Percentiles rank a stretch among this genome's conserved stretches.
Evolutionary conservation across 2,113 vertebrate genomes (phyloP).

Genomic region (Centropus unirufus): DNA sequence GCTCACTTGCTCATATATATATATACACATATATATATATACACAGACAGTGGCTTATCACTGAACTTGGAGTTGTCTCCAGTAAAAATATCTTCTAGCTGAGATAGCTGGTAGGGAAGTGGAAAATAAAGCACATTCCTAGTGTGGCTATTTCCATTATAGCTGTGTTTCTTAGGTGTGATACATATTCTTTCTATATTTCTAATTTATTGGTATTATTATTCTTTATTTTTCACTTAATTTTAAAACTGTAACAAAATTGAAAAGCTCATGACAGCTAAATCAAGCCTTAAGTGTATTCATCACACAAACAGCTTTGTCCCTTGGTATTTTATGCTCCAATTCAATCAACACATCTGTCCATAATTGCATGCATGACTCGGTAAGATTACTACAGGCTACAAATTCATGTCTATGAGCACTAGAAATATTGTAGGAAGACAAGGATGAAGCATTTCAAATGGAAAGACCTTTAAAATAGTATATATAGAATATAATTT

Average conservation of each 20-base stretch:
- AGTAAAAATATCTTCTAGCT: background rate
- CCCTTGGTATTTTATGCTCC: conserved; percentile 37
- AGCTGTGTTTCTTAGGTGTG: background rate
- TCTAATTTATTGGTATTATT: background rate
- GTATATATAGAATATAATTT: background rate
- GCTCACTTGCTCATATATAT: background rate
- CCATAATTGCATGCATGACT: conserved; percentile 43
- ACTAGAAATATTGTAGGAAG: background rate
- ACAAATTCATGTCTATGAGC: background rate
- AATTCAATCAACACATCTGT: conserved; percentile 50
- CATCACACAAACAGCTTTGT: conserved; percentile 31
- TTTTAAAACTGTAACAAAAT: conserved; percentile 22
- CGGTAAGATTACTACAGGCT: conserved; percentile 6
- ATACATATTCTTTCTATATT: background rate
- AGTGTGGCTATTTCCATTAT: background rate
- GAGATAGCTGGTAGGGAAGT: background rate
- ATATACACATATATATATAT: background rate
- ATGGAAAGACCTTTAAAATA: background rate
- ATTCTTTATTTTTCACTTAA: conserved; percentile 8
- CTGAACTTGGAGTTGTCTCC: background rate
- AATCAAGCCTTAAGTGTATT: conserved; percentile 20
- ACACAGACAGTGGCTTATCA: background rate
- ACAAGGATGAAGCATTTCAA: background rate
- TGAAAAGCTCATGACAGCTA: background rate
- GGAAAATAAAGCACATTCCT: background rate